Evolutionary conservation across 2,797 vertebrate genomes (phyloP).

Genomic region (Aphelocoma californica): DNA sequence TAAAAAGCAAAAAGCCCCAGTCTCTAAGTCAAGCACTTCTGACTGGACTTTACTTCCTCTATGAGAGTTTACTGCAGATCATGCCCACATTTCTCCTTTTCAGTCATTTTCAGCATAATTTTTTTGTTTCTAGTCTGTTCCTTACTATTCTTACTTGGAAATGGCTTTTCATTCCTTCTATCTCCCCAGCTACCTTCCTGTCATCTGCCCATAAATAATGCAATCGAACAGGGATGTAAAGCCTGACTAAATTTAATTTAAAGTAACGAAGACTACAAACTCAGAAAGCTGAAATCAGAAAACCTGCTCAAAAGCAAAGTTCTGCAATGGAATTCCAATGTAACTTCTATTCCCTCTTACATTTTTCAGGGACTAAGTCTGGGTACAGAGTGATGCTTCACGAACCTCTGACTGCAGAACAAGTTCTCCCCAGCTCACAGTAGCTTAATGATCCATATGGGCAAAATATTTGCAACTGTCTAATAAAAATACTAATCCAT

Average conservation of each 20-base stretch:
- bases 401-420: background rate
- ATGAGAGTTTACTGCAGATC: background rate
- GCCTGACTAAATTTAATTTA: background rate
- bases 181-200: background rate
- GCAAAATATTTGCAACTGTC: constrained; percentile 12
- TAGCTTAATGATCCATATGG: background rate
- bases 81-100: background rate
- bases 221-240: background rate
- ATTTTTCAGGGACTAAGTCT: background rate
- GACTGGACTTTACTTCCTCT: background rate
- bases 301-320: background rate
- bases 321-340: background rate
- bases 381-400: background rate
- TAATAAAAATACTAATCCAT: constrained; percentile 14
- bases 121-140: background rate
- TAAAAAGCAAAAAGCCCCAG: background rate
- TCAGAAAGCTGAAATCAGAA: background rate
- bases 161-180: background rate
- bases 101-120: background rate
- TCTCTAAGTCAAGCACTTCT: background rate
- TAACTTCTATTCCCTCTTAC: background rate
- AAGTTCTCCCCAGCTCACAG: background rate
- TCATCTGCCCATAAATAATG: background rate
- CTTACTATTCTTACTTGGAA: background rate
- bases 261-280: background rate